Conservation (phyloP, 2,113 vertebrate genomes). For the Mixornis gularis region DNA sequence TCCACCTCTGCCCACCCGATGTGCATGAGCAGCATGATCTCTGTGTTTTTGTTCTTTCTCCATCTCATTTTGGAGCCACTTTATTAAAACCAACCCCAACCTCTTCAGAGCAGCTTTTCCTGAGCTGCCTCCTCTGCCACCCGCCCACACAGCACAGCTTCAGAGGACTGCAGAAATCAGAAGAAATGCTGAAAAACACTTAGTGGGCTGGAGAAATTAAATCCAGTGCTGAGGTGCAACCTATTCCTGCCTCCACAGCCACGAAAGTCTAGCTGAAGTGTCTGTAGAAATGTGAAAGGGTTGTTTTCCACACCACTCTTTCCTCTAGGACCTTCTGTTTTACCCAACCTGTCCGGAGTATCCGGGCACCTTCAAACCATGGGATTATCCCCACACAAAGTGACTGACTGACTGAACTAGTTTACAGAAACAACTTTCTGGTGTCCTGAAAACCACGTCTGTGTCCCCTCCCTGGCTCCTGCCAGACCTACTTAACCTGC, state of each 20-base stretch:
- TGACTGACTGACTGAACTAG: not conserved
- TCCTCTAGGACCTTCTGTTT: not conserved
- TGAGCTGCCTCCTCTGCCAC: not conserved
- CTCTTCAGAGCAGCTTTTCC: not conserved
- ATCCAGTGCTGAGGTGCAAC: not conserved
- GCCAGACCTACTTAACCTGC: not conserved
- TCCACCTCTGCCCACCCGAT: not conserved
- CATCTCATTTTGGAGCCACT: not conserved
- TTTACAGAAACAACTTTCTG: not conserved
- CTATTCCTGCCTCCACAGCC: not conserved
- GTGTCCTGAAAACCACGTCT: not conserved
- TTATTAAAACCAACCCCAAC: not conserved
- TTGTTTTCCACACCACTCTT: accelerated
- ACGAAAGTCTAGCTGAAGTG: not conserved
- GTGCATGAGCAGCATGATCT: accelerated
- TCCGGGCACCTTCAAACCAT: not conserved
- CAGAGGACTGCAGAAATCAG: not conserved
- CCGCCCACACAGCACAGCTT: not conserved
- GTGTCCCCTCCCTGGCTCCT: not conserved
- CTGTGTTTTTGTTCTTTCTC: not conserved
- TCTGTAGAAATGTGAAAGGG: not conserved
- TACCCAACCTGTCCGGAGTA: not conserved
- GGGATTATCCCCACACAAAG: not conserved
- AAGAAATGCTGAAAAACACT: not conserved
- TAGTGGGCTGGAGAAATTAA: not conserved